Base-by-base conservation (phyloP, 2,888 invertebrate species). In the Andrena dorsata region DNA sequence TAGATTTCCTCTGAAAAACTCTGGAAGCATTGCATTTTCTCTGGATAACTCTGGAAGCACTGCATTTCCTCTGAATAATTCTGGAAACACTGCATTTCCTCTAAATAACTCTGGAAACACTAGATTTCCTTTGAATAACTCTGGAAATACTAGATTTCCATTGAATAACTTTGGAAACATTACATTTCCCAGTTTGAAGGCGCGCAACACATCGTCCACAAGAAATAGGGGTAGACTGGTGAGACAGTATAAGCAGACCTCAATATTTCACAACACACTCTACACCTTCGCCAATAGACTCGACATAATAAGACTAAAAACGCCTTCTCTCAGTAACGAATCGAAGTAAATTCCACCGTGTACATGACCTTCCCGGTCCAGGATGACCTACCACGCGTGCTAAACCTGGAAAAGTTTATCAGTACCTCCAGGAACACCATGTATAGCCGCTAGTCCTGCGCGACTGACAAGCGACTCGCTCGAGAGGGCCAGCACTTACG, bases 381-480 rank as follows among this genome's bases (percentile, higher is more conserved):
- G 10, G 26, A 23, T 2, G 56, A 56, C 56, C 56, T 53, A 10
- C 53, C 23, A 53, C 1, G 10, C 23, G 2, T 53, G 53, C 20
- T 41, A 41, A 41, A 13, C 13, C 35, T 8, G 23, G 20, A 10
- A 13, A 23, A 56, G 26, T 23, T 10, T 26, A 13, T 56, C 23
- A 4, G 56, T 56, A 56, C 10, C 56, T 4, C 23, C 10, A 23
- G 23, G 56, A 26, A 56, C 56, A 56, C 56, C 56, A 13, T 10
- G 56, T 56, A 20, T 64, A 60, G 56, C 28, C 35, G 47, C 51
- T 68, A 71, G 65, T 56, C 30, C 60, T 28, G 51, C 35, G 49
- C 63, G 63, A 72, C 68, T 74, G 73, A 80, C 80, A 76, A 75
- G 58, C 60, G 61, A 77, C 64, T 35, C 58, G 51, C 51, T 64